Conservation (phyloP, 2,113 vertebrate species). For the Alligator sinensis region DNA sequence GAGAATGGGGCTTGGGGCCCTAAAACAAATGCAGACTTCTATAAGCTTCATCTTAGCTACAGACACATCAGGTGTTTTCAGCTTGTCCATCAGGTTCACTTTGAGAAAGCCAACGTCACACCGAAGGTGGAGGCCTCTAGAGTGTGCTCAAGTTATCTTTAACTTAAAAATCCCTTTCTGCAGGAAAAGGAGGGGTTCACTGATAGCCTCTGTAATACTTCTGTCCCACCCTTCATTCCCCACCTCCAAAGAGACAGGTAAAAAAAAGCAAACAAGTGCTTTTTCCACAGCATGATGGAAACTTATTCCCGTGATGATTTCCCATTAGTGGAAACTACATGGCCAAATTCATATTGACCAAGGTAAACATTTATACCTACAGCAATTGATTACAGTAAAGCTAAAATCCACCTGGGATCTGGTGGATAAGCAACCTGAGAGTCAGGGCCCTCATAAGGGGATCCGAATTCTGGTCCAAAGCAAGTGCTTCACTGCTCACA, state of each 20-base stretch:
- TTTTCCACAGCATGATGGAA: neutral
- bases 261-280: neutral
- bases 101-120: neutral
- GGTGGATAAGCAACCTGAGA: constrained; percentile 4
- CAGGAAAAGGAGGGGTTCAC: neutral
- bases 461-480: neutral
- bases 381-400: neutral
- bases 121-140: neutral
- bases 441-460: neutral
- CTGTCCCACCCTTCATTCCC: neutral
- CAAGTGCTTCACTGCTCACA: neutral
- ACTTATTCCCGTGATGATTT: neutral
- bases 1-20: neutral
- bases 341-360: neutral
- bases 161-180: neutral
- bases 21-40: neutral
- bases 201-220: neutral
- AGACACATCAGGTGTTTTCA: neutral
- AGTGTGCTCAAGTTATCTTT: neutral
- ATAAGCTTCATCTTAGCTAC: neutral
- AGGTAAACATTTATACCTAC: neutral
- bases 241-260: neutral
- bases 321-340: neutral
- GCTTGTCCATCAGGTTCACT: neutral
- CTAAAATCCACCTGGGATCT: neutral